These are phyloP conservation scores for Hozukius guyotensis DNA, from an alignment of 2,797 vertebrate species.

Conservation along the genomic window DNA sequence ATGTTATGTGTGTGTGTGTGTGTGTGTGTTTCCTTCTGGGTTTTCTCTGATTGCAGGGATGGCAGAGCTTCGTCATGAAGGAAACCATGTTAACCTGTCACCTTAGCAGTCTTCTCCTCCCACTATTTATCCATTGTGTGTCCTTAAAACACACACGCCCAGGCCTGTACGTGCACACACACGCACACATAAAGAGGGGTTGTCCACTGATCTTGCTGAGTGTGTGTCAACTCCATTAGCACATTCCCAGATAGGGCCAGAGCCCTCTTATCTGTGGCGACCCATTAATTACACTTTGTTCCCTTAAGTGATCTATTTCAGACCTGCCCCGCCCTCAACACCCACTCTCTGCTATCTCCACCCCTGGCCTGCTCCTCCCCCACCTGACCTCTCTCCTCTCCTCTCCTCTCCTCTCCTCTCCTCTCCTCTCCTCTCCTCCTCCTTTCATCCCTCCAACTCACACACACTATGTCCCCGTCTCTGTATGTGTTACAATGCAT, in stretches of 20 bases:
- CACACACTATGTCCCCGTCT: background rate
- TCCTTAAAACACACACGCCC: conserved; percentile 47
- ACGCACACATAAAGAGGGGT: conserved; percentile 53
- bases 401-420: conserved; percentile 21
- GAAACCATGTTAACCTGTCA: conserved; percentile 69
- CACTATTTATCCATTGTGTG: conserved; percentile 60
- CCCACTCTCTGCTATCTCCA: conserved; percentile 77
- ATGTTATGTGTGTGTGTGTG: conserved; percentile 3
- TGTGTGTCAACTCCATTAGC: conserved; percentile 88
- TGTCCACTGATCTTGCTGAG: conserved; percentile 80
- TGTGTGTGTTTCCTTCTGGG: conserved; percentile 53
- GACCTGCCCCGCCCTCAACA: conserved; percentile 80
- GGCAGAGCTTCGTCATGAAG: conserved; percentile 65
- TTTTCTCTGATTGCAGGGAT: conserved; percentile 67
- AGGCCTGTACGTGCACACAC: conserved; percentile 5
- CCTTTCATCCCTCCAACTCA: background rate
- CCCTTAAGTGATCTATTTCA: conserved; percentile 90
- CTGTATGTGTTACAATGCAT: conserved; percentile 34
- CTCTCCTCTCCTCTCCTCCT: conserved; percentile 19
- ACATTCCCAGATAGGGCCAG: conserved; percentile 87
- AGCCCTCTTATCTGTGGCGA: conserved; percentile 85
- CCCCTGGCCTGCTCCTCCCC: conserved; percentile 70
- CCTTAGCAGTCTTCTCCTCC: conserved; percentile 58
- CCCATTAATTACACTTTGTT: conserved; percentile 92
- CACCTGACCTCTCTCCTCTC: conserved; percentile 61